Conservation (phyloP, 2,113 vertebrate species). For the cat (Felis catus) region DNA sequence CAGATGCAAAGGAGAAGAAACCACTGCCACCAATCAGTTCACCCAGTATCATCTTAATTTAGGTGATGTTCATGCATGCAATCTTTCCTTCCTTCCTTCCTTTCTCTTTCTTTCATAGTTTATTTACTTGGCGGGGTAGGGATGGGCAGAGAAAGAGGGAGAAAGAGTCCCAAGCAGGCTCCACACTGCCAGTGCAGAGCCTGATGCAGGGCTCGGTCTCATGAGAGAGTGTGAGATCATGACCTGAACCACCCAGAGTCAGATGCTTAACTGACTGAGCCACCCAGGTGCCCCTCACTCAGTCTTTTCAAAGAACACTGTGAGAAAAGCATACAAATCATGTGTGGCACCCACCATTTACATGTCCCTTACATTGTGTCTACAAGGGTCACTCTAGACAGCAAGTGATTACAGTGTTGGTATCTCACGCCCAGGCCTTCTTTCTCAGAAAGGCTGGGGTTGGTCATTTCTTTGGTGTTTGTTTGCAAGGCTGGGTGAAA, state of each 20-base stretch:
- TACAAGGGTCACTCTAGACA: background rate
- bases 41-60: background rate
- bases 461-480: background rate
- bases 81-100: too few species aligned
- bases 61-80: background rate
- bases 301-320: background rate
- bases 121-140: too few species aligned
- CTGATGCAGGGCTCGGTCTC: too few species aligned
- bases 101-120: too few species aligned
- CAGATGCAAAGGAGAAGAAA: background rate
- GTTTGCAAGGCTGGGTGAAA: background rate
- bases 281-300: too few species aligned
- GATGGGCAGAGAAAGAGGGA: too few species aligned
- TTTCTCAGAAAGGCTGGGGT: background rate
- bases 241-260: too few species aligned
- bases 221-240: too few species aligned
- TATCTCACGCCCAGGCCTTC: background rate
- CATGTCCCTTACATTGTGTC: background rate
- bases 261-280: too few species aligned
- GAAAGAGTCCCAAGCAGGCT: too few species aligned
- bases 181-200: too few species aligned
- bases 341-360: background rate
- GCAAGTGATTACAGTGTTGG: background rate
- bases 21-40: background rate
- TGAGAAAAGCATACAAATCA: background rate